phyloP scores from a whole-genome alignment of 2,888 invertebrate genomes.

The Campoletis raptor region DNA sequence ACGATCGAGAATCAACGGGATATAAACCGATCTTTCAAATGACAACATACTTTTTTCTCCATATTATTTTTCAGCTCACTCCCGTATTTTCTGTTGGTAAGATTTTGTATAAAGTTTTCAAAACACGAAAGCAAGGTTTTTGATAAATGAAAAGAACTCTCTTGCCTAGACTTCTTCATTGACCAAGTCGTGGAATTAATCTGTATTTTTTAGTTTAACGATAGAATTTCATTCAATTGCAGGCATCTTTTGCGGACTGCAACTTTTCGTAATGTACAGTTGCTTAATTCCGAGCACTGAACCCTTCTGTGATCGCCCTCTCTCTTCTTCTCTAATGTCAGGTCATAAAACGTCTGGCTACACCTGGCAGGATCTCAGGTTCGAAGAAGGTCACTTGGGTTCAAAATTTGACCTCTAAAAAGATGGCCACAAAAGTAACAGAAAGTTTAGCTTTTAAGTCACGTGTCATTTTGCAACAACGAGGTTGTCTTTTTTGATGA shows the following conservation, averaged over 20 bases:
- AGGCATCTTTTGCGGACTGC: not conserved
- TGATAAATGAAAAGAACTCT: not conserved
- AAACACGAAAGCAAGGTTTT: not conserved
- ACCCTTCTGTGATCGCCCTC: constrained; percentile 23
- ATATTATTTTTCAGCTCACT: constrained; percentile 24
- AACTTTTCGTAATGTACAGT: constrained; percentile 12
- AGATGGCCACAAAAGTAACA: constrained; percentile 50
- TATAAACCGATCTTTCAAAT: constrained; percentile 54
- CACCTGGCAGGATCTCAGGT: constrained; percentile 47
- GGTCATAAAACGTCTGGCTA: constrained; percentile 69
- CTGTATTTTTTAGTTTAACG: not conserved
- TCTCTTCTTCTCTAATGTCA: constrained; percentile 67
- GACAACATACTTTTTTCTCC: constrained; percentile 21
- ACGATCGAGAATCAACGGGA: constrained; percentile 60
- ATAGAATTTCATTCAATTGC: not conserved
- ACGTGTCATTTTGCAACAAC: constrained; percentile 17
- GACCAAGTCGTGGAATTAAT: not conserved
- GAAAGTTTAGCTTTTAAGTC: not conserved
- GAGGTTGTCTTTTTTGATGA: constrained; percentile 8
- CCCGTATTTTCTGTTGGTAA: constrained; percentile 26
- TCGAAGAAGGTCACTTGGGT: constrained; percentile 43
- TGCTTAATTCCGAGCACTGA: constrained; percentile 35
- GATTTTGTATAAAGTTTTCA: not conserved
- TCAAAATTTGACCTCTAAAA: constrained; percentile 54
- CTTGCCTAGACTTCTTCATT: not conserved